Evolutionary conservation across 2,888 invertebrate species (phyloP).

Genomic region (Aphodius sticticus): DNA sequence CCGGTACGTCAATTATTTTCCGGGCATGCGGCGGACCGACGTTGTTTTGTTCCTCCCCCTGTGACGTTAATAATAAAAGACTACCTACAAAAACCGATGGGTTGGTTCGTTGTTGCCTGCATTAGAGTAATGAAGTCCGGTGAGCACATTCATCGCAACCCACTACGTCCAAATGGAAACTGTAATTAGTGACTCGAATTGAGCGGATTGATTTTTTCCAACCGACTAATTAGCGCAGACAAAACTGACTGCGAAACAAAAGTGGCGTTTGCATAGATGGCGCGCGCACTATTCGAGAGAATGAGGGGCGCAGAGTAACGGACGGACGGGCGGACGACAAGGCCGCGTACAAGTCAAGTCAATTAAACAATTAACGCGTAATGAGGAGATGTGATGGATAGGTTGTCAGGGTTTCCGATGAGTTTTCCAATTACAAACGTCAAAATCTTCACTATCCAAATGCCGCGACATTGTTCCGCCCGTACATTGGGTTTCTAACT

Average conservation of each 20-base stretch:
- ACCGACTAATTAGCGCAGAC: slow-evolving; percentile 5
- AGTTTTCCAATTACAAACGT: slow-evolving; percentile 45
- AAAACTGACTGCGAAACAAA: slow-evolving; percentile 4
- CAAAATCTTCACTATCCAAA: slow-evolving; percentile 34
- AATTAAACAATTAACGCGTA: slow-evolving; percentile 49
- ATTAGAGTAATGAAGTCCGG: slow-evolving; percentile 4
- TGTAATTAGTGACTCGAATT: slow-evolving; percentile 19
- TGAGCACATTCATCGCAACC: background rate
- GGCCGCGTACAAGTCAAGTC: slow-evolving; percentile 39
- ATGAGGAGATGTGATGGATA: slow-evolving; percentile 51
- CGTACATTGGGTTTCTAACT: background rate
- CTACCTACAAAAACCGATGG: background rate
- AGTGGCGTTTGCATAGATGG: background rate
- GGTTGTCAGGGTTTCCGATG: slow-evolving; percentile 49
- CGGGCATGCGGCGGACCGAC: background rate
- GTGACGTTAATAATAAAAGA: slow-evolving; percentile 4
- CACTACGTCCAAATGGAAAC: slow-evolving; percentile 12
- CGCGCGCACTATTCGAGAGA: background rate
- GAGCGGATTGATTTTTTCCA: slow-evolving; percentile 21
- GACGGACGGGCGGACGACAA: slow-evolving; percentile 14
- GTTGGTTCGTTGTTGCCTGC: background rate
- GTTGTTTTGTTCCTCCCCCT: background rate
- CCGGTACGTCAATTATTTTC: slow-evolving; percentile 4
- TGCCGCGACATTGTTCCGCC: background rate
- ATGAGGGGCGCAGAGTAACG: background rate